Conservation (phyloP, 2,113 vertebrate genomes). For the Smithornis capensis region DNA sequence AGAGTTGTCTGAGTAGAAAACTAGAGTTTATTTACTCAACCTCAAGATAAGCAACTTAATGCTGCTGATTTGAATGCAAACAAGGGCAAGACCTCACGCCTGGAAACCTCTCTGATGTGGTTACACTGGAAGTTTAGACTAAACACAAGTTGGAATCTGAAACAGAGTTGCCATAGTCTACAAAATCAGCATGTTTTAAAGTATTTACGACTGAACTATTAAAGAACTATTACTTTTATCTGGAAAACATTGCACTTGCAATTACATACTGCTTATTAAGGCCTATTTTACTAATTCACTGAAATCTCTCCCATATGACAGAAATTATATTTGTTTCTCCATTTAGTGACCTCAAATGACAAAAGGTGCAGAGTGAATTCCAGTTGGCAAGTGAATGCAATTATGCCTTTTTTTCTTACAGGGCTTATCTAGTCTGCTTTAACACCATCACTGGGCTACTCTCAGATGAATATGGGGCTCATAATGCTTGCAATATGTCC, state of each 20-base stretch:
- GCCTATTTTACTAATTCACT: constrained; percentile 19
- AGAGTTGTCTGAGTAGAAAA: constrained; percentile 36
- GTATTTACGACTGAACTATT: not conserved
- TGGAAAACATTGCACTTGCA: constrained; percentile 10
- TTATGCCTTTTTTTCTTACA: not conserved
- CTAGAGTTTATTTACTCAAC: constrained; percentile 38
- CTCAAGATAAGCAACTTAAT: constrained; percentile 67
- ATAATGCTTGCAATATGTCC: not conserved
- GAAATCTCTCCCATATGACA: constrained; percentile 1
- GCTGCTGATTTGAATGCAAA: constrained; percentile 66
- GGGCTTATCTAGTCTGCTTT: not conserved
- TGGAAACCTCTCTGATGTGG: constrained; percentile 58
- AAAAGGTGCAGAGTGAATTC: not conserved
- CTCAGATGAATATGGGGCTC: not conserved
- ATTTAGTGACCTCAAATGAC: not conserved
- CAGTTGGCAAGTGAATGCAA: not conserved
- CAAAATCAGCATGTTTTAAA: constrained; percentile 31
- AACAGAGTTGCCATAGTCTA: constrained; percentile 54
- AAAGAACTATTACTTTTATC: not conserved
- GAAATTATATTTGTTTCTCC: not conserved
- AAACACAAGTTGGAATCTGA: constrained; percentile 60
- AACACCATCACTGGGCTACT: not conserved
- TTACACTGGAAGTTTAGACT: constrained; percentile 64
- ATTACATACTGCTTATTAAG: constrained; percentile 19
- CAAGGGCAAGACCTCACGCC: constrained; percentile 56